Base-by-base conservation (phyloP, 2,797 vertebrate species). In the Erpetoichthys calabaricus region DNA sequence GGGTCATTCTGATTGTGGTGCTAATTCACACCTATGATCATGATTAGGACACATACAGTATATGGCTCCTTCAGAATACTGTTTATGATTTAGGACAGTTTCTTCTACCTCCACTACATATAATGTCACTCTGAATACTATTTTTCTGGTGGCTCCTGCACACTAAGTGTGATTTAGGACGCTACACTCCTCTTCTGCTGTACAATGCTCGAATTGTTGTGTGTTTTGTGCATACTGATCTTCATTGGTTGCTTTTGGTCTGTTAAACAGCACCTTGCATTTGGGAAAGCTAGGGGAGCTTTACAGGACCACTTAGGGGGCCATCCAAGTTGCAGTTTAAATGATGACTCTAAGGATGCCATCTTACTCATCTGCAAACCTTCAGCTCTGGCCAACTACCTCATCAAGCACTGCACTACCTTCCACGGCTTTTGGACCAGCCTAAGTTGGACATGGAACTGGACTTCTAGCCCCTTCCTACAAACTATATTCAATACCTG, bases 351-450 rank as follows among this genome's bases (percentile, higher is more conserved):
- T 42, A 62, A 64, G 51, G 56, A 44, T 7, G 42, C 67, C 3
- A 80, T 74, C 59, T 70, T 66, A 3, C 75, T 89, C 1, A 61
- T 88, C 53, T 87, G 84, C 77, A 89, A 89, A 60, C 84, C 86
- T 4, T 89, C 88, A 0, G 83, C 86, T 1, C 69, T 90, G 60
- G 87, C 86, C 59, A 86, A 84, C 70, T 86, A 87, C 51, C 81
- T 89, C 45, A 71, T 84, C 45, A 83, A 78, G 56, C 80, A 83
- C 69, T 89, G 88, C 73, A 47, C 66, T 69, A 81, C 72, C 47
- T 83, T 88, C 64, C 68, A 65, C 7, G 51, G 65, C 43, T 82
- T 68, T 64, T 62, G 66, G 1, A 68, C 76, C 10, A 68, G 72
- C n/a, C 68, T 65, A 3, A 70, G 67, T 2, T 86, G 85, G 82